Conservation (phyloP, 2,888 invertebrate species). For the Harpagoxenus sublaevis region DNA sequence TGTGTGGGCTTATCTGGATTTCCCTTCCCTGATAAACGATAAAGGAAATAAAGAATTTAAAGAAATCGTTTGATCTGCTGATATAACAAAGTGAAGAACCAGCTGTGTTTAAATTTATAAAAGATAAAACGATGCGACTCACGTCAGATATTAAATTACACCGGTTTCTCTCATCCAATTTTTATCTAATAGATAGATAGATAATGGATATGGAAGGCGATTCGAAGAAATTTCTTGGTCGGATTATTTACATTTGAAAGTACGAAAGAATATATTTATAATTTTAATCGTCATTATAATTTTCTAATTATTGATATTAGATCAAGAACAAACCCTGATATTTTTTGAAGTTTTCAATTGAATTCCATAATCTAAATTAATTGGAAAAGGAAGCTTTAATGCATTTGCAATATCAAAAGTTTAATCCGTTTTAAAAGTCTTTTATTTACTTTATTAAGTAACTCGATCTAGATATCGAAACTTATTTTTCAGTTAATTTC, state of each 20-base stretch:
- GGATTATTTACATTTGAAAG: not conserved
- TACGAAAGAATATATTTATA: not conserved
- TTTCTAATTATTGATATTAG: not conserved
- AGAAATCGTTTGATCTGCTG: not conserved
- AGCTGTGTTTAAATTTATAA: not conserved
- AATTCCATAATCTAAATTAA: not conserved
- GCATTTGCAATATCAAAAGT: not conserved
- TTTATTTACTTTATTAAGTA: conserved; percentile 5
- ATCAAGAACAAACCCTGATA: not conserved
- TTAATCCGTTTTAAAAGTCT: not conserved
- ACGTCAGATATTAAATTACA: not conserved
- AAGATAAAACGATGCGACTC: not conserved
- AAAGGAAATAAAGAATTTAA: not conserved
- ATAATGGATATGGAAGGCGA: not conserved
- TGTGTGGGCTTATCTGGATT: not conserved
- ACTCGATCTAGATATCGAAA: not conserved
- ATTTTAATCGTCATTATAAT: not conserved
- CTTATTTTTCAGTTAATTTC: conserved; percentile 1
- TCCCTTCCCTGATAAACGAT: not conserved
- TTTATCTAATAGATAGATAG: not conserved
- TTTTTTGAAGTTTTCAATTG: not conserved
- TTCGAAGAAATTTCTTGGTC: not conserved
- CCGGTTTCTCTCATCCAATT: not conserved
- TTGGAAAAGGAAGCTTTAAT: not conserved
- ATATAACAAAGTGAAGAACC: not conserved